Evolutionary conservation across 2,797 vertebrate species (phyloP), one percentile per base, ranked within the genome.

Genomic region (Liparis tanakae): DNA sequence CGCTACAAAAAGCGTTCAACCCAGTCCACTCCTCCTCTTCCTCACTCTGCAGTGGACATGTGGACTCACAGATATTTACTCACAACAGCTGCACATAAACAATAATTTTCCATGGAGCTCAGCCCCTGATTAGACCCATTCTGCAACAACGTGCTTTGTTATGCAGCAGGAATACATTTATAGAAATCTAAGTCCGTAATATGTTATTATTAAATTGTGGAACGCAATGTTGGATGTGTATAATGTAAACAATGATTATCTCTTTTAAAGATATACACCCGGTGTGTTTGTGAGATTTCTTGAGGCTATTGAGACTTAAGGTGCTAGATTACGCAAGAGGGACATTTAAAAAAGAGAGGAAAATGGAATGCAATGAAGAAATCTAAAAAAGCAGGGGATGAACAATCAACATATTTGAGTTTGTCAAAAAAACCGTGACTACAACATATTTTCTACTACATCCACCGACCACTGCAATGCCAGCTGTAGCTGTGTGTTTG

Each of bases 131-230:
- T 44, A 46, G 22, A 61, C 34, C 46, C 5, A 65, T 76, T 80
- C 76, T 48, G 80, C 46, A 79, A 82, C 67, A 33, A 25, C 10
- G 25, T 36, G 43, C 17, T 37, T 41, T 56, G 64, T 76, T 74
- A 76, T 30, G 58, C 50, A 79, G 76, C 61, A 20, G 36, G 64
- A 46, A 56, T 18, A 39, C 56, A 65, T 73, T 63, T 34, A 25
- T 34, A 57, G 48, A 61, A 22, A 62, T n/a, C 15, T 18, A 25
- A 18, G 25, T 25, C 51, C 53, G 20, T 36, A 54, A 41, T 66
- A 6, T 54, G 34, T 17, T 8, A 15, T 10, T 10, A 59, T 34
- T 54, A 1, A 53, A 44, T 25, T 60, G 5, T 48, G 7, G 10
- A 68, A 22, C 2, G 13, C 1, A 14, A 46, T n/a, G 22, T 61